phyloP scores from a whole-genome alignment of 1,140 invertebrate genomes.

The Heliconius himera region DNA sequence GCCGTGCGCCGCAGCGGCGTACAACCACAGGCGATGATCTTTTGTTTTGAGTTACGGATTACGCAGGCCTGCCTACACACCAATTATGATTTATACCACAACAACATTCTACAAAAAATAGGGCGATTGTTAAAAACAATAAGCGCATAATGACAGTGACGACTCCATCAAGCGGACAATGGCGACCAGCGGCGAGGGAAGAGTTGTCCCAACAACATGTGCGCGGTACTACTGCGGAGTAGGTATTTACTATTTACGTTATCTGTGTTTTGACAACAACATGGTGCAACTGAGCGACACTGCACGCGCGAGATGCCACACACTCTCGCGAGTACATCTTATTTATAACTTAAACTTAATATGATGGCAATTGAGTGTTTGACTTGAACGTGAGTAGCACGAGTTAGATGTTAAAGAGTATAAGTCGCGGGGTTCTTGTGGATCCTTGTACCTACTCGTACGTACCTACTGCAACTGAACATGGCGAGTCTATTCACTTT shows the following conservation, averaged over 20 bases:
- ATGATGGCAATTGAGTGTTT: too few relatives aligned
- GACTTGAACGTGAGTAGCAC: not conserved
- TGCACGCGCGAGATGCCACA: not conserved
- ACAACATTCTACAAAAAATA: constrained; percentile 26
- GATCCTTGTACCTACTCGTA: constrained; percentile 18
- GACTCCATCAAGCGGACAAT: not conserved
- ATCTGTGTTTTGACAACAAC: not conserved
- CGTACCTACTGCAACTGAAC: not conserved
- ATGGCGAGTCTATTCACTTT: not conserved
- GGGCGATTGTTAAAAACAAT: constrained; percentile 27
- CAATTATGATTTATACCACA: constrained; percentile 20
- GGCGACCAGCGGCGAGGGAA: not conserved
- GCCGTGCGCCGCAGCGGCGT: constrained; percentile 18
- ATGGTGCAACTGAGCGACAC: not conserved
- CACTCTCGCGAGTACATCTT: not conserved
- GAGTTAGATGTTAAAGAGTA: not conserved
- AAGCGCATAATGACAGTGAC: constrained; percentile 10
- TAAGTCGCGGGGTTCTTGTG: constrained; percentile 16
- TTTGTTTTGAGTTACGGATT: constrained; percentile 31
- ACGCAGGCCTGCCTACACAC: constrained; percentile 15
- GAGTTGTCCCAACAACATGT: constrained; percentile 20
- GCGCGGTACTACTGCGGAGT: not conserved
- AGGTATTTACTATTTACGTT: not conserved
- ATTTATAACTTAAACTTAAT: too few relatives aligned
- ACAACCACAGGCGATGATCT: not conserved